These are phyloP conservation scores for Dermolepida albohirtum DNA, from an alignment of 2,888 invertebrate species.

Conservation along the genomic window DNA sequence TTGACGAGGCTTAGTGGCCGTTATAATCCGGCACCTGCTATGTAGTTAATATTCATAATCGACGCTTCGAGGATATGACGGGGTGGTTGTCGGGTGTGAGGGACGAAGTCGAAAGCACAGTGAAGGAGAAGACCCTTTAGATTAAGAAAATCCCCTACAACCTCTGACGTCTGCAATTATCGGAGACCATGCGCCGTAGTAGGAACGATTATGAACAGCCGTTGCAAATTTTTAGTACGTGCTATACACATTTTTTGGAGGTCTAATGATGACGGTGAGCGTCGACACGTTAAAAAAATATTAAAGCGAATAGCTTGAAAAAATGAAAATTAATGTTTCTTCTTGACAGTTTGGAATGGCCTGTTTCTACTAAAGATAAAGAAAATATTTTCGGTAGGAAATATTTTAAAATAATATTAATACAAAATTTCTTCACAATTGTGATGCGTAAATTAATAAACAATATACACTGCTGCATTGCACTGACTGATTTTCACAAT, in stretches of 20 bases:
- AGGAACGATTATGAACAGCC: constrained; percentile 24
- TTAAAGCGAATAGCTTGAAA: too few relatives aligned
- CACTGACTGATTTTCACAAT: too few relatives aligned
- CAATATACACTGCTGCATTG: too few relatives aligned
- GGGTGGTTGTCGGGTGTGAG: not conserved
- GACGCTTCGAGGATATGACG: constrained; percentile 20
- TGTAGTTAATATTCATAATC: constrained; percentile 36
- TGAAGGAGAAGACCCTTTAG: not conserved
- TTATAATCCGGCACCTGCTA: constrained; percentile 34
- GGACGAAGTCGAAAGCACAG: too few relatives aligned
- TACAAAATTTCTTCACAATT: too few relatives aligned
- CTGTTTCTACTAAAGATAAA: too few relatives aligned
- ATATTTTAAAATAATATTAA: too few relatives aligned
- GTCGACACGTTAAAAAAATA: too few relatives aligned
- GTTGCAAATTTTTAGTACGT: constrained; percentile 35
- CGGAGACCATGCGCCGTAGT: not conserved
- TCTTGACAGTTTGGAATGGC: too few relatives aligned
- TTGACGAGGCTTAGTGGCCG: constrained; percentile 32
- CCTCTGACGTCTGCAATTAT: constrained; percentile 14
- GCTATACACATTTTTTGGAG: constrained; percentile 10
- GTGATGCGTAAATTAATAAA: too few relatives aligned
- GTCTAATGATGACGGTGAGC: not conserved
- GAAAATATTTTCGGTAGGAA: too few relatives aligned
- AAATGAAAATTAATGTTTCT: too few relatives aligned
- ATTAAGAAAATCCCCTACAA: constrained; percentile 28